Evolutionary conservation across 2,888 invertebrate genomes (phyloP).

Genomic region (Notodonta ziczac): DNA sequence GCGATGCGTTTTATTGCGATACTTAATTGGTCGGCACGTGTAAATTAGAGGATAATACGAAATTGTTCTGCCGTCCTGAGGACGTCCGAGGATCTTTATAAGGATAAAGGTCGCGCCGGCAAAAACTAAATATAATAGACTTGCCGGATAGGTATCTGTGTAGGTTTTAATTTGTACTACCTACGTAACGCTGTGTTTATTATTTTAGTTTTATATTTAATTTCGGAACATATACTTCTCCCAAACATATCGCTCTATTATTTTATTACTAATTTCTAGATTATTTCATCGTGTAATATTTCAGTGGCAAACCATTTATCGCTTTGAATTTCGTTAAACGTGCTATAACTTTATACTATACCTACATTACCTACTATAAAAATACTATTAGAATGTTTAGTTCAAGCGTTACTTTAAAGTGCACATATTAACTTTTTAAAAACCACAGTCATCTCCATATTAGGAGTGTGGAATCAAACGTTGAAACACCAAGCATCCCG

Average conservation of each 20-base stretch:
- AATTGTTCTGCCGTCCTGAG: conserved; percentile 53
- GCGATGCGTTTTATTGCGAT: conserved; percentile 59
- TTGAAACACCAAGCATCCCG: conserved; percentile 12
- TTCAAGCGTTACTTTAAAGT: not conserved
- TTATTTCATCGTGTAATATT: too few relatives aligned
- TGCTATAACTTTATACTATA: too few relatives aligned
- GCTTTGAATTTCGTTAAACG: too few relatives aligned
- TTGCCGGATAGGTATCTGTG: conserved; percentile 27
- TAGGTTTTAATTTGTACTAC: conserved; percentile 37
- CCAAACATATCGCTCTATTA: not conserved
- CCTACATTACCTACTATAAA: too few relatives aligned
- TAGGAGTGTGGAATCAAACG: conserved; percentile 4
- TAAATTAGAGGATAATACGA: conserved; percentile 71
- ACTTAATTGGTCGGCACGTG: conserved; percentile 72
- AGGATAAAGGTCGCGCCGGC: conserved; percentile 57
- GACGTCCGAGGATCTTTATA: conserved; percentile 54
- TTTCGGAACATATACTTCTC: not conserved
- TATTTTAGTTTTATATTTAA: conserved; percentile 13
- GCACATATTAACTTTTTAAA: not conserved
- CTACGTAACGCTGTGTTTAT: conserved; percentile 9
- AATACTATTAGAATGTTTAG: not conserved
- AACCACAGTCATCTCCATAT: conserved; percentile 2
- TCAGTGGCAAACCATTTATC: not conserved
- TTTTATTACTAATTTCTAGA: not conserved
- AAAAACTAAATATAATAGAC: conserved; percentile 54